These are phyloP conservation scores for Penaeus chinensis DNA, from an alignment of 1,140 invertebrate genomes.

Conservation along the genomic window DNA sequence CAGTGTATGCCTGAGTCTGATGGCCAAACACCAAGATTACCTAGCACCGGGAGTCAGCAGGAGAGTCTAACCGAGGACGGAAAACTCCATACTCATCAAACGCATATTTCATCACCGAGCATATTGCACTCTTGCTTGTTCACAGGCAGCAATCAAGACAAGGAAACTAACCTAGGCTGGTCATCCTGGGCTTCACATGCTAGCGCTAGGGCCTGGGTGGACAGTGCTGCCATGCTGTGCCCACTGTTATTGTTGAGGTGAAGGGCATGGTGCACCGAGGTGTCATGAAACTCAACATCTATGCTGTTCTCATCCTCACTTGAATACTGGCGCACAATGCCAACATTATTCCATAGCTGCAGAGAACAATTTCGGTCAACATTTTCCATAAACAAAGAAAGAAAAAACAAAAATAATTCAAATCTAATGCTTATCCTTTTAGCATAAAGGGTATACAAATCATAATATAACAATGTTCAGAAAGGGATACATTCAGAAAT, in stretches of 20 bases:
- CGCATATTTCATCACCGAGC: slow-evolving; percentile 60
- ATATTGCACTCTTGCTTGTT: too few species aligned
- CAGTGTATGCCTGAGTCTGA: slow-evolving; percentile 5
- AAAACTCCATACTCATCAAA: slow-evolving; percentile 55
- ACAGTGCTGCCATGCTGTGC: slow-evolving; percentile 86
- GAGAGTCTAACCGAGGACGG: slow-evolving; percentile 42
- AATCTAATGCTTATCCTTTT: too few species aligned
- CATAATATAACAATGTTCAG: too few species aligned
- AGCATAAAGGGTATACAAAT: too few species aligned
- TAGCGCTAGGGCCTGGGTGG: slow-evolving; percentile 80
- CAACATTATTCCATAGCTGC: slow-evolving; percentile 87
- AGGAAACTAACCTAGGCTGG: slow-evolving; percentile 69
- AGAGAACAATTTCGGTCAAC: too few species aligned
- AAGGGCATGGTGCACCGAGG: slow-evolving; percentile 87
- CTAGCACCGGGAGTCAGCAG: slow-evolving; percentile 23
- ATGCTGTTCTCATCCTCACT: slow-evolving; percentile 81
- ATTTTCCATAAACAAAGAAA: too few species aligned
- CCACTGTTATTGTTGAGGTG: slow-evolving; percentile 85
- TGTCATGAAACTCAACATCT: slow-evolving; percentile 95
- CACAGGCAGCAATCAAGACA: neutral
- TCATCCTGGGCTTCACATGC: slow-evolving; percentile 76
- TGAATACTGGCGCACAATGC: slow-evolving; percentile 81
- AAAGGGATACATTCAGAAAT: too few species aligned
- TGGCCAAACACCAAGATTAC: slow-evolving; percentile 35
- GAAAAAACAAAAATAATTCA: too few species aligned